Base-by-base conservation (phyloP, 2,113 vertebrate species). In the Nycticebus coucang region DNA sequence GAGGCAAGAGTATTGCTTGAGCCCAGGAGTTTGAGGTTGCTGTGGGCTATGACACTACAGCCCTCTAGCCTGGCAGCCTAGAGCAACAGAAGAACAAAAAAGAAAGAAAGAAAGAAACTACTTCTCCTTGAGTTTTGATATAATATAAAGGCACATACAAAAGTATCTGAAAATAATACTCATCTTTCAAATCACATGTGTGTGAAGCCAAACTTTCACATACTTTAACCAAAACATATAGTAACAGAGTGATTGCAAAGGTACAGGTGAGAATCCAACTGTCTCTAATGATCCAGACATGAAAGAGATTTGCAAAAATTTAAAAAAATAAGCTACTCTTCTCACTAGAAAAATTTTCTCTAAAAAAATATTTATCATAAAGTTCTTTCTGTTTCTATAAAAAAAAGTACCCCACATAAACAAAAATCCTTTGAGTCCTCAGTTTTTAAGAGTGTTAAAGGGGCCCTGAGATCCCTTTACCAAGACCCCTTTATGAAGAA, bases 251-350 rank as follows among this genome's bases (percentile, higher is more conserved):
- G 59, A 69, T 5, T 87, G 28, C 12, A 83, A 64, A 78, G 22
- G 62, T 18, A 83, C 35, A 88, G 21, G 59, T 75, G 87, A 80
- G 18, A 86, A 66, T 59, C 28, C 78, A 85, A 78, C 1, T 74
- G 55, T 78, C 89, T 94, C 57, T 68, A 37, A 89, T 79, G 92
- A 94, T 68, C 24, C 59, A 90, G 37, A 86, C 24, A 85, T 33
- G 59, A 83, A 72, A 81, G 10, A 93, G 21, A 82, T 55, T 45
- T 62, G 72, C 6, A 87, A 94, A 84, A 81, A 66, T 10, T 60
- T 59, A 57, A 93, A 85, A 87, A 57, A 93, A 85, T 81, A 57
- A 64, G 74, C 22, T 86, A 81, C 2, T 60, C 28, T 66, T 86
- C 24, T 94, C 60, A 83, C 22, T 78, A 5, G 60, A 87, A 15